Percentiles rank a stretch among this genome's conserved stretches.
phyloP scores from a whole-genome alignment of 2,113 vertebrate species.

The Bubalus kerabau region DNA sequence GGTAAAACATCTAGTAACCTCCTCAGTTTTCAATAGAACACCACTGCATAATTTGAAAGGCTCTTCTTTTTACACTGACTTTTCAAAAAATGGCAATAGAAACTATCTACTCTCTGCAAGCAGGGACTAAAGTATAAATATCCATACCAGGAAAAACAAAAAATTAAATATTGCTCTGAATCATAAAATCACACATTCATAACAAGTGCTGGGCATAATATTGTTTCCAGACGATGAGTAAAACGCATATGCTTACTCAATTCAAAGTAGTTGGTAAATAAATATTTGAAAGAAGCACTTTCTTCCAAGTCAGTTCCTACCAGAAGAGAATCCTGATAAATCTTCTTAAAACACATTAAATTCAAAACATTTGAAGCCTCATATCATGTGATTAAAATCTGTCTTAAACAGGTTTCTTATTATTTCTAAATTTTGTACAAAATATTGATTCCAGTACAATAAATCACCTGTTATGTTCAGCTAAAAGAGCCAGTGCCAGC shows the following conservation, averaged over 20 bases:
- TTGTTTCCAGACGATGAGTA: not conserved
- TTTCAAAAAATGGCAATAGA: not conserved
- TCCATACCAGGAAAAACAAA: conserved; percentile 18
- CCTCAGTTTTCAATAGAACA: conserved; percentile 16
- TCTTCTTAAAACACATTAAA: not conserved
- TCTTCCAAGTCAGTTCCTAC: not conserved
- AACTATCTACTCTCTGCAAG: not conserved
- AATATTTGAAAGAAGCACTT: not conserved
- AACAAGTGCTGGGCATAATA: not conserved
- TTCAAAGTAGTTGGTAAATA: not conserved
- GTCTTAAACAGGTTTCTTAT: not conserved
- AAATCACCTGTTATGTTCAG: not conserved
- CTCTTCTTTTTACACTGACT: not conserved
- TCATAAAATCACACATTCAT: not conserved
- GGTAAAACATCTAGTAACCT: not conserved
- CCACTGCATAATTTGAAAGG: not conserved
- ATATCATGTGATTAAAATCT: not conserved
- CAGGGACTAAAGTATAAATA: not conserved
- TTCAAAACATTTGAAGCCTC: not conserved
- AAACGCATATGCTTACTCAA: not conserved
- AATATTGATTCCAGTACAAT: not conserved
- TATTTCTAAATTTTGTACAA: not conserved
- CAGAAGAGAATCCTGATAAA: conserved; percentile 13
- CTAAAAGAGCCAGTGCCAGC: not conserved
- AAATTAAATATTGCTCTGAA: conserved; percentile 14